phyloP scores from a whole-genome alignment of 2,888 invertebrate genomes.

The Odontothrips loti region DNA sequence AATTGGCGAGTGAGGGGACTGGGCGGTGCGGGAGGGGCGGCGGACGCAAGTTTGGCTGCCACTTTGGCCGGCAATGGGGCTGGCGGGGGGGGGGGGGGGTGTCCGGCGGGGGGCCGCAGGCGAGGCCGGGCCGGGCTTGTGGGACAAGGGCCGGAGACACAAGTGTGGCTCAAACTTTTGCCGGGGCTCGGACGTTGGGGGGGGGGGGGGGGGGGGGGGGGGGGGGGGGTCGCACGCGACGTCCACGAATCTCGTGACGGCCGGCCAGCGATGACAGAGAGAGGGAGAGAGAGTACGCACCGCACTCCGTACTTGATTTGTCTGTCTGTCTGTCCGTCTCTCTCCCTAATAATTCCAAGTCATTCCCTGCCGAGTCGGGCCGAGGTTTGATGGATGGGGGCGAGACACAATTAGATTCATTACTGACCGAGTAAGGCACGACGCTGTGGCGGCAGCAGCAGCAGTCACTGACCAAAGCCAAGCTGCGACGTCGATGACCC shows the following conservation, averaged over 20 bases:
- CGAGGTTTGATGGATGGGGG: constrained; percentile 8
- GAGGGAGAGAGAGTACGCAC: neutral
- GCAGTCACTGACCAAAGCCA: neutral
- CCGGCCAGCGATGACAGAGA: too few species aligned
- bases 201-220: too few species aligned
- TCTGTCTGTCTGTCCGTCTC: neutral
- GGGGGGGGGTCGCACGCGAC: too few species aligned
- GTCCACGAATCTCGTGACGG: too few species aligned
- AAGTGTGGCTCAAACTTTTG: neutral
- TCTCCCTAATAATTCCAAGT: neutral
- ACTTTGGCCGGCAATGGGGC: neutral
- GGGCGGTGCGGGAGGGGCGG: neutral
- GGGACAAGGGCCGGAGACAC: neutral
- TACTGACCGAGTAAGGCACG: constrained; percentile 20
- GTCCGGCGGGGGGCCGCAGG: too few species aligned
- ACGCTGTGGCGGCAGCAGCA: neutral
- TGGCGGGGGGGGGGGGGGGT: too few species aligned
- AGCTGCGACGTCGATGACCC: neutral
- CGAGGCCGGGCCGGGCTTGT: neutral
- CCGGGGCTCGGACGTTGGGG: neutral
- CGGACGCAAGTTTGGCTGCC: neutral
- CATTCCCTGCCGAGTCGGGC: neutral
- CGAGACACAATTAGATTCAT: constrained; percentile 26
- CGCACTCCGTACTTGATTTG: neutral
- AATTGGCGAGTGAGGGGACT: neutral